Evolutionary conservation across 2,113 vertebrate species (phyloP).

Genomic region (Tupaia chinensis): DNA sequence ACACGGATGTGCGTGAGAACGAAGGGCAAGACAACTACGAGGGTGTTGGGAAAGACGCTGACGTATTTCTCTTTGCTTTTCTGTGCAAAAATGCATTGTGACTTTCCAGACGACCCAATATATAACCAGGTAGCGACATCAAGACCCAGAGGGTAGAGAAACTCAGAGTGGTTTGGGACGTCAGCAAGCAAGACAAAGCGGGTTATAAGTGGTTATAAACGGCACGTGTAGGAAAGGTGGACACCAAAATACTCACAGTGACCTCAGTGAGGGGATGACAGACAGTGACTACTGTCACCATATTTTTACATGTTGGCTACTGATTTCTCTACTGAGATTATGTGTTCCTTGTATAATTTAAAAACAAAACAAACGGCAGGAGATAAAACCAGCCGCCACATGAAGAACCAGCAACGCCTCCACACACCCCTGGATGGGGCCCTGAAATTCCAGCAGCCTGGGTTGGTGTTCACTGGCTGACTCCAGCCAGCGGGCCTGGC

Average conservation of each 20-base stretch:
- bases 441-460: rapidly evolving
- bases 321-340: neutral
- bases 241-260: neutral
- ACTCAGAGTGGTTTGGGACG: neutral
- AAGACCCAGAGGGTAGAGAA: neutral
- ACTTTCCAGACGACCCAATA: too few relatives aligned
- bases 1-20: neutral
- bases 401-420: rapidly evolving
- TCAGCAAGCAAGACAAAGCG: neutral
- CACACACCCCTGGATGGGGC: neutral
- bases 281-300: neutral
- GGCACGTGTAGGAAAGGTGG: rapidly evolving
- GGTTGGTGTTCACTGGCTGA: rapidly evolving
- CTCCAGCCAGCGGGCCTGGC: neutral
- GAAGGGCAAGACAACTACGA: neutral
- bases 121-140: neutral
- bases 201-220: neutral
- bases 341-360: neutral
- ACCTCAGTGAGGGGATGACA: neutral
- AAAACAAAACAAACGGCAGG: neutral
- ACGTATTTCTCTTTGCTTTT: too few relatives aligned
- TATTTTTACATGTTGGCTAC: neutral
- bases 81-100: too few relatives aligned
- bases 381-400: neutral
- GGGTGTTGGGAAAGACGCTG: too few relatives aligned